These are phyloP conservation scores for Gonioctena quinquepunctata DNA, from an alignment of 1,140 invertebrate genomes.

Conservation along the genomic window DNA sequence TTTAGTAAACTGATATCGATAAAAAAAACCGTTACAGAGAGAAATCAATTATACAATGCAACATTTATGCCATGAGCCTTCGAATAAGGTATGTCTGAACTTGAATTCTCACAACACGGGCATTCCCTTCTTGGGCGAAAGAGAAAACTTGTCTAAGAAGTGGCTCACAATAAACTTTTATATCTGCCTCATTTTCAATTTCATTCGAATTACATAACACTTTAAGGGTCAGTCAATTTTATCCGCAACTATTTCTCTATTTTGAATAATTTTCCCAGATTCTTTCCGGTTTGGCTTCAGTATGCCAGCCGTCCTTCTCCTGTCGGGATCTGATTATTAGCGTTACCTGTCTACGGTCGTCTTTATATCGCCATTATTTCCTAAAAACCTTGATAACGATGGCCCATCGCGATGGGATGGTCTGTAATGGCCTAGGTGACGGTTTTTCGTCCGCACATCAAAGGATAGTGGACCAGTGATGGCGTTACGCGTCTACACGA, in stretches of 20 bases:
- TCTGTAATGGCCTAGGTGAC: too few relatives aligned
- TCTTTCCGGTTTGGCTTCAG: too few relatives aligned
- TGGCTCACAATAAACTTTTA: not conserved
- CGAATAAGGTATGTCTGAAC: not conserved
- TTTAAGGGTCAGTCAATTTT: not conserved
- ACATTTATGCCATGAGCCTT: not conserved
- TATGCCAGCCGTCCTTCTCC: too few relatives aligned
- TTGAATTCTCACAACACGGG: not conserved
- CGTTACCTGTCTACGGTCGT: too few relatives aligned
- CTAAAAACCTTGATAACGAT: too few relatives aligned
- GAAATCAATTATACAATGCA: not conserved
- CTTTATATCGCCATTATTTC: too few relatives aligned
- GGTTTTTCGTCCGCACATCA: too few relatives aligned
- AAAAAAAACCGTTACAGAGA: not conserved
- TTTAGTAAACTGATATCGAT: too few relatives aligned
- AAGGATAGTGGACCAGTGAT: too few relatives aligned
- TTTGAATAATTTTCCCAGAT: not conserved
- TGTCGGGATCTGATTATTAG: too few relatives aligned
- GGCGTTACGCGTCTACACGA: too few relatives aligned
- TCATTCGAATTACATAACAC: not conserved
- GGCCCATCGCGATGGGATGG: too few relatives aligned
- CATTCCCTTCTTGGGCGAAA: not conserved
- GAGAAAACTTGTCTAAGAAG: not conserved
- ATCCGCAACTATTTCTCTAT: not conserved
- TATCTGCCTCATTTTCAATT: not conserved